Conservation (phyloP, 2,113 vertebrate species). For the Tor tambroides region DNA sequence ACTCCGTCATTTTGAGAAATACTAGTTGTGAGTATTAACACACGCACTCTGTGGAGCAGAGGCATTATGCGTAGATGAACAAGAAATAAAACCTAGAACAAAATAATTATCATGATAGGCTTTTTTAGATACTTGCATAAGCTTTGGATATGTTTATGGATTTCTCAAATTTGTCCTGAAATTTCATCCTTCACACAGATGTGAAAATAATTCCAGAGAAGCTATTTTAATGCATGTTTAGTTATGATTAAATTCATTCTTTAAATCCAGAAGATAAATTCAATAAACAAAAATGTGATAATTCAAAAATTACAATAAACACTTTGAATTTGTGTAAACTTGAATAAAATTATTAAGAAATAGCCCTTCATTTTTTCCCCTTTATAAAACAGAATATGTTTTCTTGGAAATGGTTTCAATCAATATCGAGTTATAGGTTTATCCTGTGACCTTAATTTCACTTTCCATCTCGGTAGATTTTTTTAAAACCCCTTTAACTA, state of each 20-base stretch:
- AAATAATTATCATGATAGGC: constrained; percentile 21
- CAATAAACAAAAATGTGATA: neutral
- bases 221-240: neutral
- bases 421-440: neutral
- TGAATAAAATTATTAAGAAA: no score
- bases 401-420: neutral
- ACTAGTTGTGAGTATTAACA: constrained; percentile 39
- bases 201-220: constrained; percentile 21
- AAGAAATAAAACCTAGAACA: constrained; percentile 3
- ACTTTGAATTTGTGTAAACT: neutral
- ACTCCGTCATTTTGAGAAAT: constrained; percentile 31
- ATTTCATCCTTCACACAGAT: constrained; percentile 61
- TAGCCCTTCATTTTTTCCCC: no score
- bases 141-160: constrained; percentile 38
- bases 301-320: neutral
- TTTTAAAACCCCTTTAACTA: neutral
- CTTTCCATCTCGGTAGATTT: neutral
- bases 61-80: neutral
- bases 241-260: neutral
- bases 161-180: constrained; percentile 34
- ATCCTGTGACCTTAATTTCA: neutral
- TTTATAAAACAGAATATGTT: neutral
- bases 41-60: neutral
- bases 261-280: neutral
- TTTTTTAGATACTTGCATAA: constrained; percentile 21